Evolutionary conservation across 2,113 vertebrate species (phyloP).

Genomic region (Crotalus tigris): DNA sequence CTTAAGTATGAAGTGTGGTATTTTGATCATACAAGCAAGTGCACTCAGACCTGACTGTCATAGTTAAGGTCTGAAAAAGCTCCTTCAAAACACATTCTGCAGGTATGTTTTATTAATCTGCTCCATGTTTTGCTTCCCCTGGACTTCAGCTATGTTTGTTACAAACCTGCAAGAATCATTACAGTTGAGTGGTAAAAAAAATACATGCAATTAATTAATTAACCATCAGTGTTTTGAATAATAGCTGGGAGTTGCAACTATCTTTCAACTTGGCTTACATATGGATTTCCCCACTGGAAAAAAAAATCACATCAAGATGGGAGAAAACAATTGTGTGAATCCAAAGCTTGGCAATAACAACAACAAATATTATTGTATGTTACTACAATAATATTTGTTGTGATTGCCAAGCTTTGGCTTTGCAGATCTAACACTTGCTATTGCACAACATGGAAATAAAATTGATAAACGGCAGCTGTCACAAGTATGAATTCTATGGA

Average conservation of each 20-base stretch:
- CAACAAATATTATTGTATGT: slow-evolving; percentile 2
- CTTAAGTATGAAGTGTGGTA: background rate
- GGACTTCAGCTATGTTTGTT: background rate
- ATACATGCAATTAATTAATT: background rate
- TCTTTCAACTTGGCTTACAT: background rate
- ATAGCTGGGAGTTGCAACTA: background rate
- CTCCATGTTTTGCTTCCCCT: background rate
- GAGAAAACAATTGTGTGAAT: background rate
- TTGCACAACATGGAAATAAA: slow-evolving; percentile 46
- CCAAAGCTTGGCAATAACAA: background rate
- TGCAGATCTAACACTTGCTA: slow-evolving; percentile 51
- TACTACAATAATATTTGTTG: background rate
- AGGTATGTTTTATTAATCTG: background rate
- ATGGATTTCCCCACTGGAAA: background rate
- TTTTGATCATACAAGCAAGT: no score
- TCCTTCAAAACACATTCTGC: background rate
- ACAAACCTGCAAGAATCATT: background rate
- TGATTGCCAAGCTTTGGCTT: slow-evolving; percentile 7
- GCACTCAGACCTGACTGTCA: background rate
- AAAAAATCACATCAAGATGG: background rate
- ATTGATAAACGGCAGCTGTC: slow-evolving; percentile 62
- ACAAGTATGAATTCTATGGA: slow-evolving; percentile 50
- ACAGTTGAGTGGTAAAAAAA: background rate
- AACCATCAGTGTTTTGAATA: background rate
- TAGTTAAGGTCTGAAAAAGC: background rate